Evolutionary conservation across 2,797 vertebrate genomes (phyloP).

Genomic region (Sebastes minor): DNA sequence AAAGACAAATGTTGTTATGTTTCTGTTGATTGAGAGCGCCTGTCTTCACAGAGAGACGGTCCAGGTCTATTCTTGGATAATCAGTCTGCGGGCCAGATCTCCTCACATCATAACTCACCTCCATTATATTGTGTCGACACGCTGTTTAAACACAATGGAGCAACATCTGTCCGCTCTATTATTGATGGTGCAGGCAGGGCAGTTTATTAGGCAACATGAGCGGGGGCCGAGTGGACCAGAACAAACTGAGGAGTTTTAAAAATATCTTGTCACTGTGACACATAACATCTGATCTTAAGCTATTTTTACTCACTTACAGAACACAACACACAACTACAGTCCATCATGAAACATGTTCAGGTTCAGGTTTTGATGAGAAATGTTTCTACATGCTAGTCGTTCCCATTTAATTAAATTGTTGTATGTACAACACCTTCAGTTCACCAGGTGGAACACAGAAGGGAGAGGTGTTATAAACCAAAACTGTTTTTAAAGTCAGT

Average conservation of each 20-base stretch:
- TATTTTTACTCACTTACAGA: not conserved
- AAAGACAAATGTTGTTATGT: not conserved
- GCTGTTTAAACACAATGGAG: slow-evolving; percentile 2
- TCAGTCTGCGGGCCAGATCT: not conserved
- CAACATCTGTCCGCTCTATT: not conserved
- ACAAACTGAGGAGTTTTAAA: not conserved
- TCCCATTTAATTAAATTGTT: too few relatives aligned
- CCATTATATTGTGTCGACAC: not conserved
- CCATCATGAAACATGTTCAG: too few relatives aligned
- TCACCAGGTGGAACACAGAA: too few relatives aligned
- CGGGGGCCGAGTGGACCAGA: not conserved
- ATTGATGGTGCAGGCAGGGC: not conserved
- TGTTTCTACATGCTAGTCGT: too few relatives aligned
- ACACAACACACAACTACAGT: not conserved
- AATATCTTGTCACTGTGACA: not conserved
- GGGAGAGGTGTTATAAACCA: too few relatives aligned
- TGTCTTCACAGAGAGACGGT: not conserved
- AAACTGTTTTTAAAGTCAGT: too few relatives aligned
- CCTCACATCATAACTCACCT: slow-evolving; percentile 2
- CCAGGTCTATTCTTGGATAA: slow-evolving; percentile 11
- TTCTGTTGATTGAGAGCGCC: not conserved
- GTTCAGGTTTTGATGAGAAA: too few relatives aligned
- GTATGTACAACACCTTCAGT: too few relatives aligned
- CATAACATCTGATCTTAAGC: not conserved
- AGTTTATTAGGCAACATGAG: not conserved